These are phyloP conservation scores for Centropus bengalensis DNA, from an alignment of 2,113 vertebrate genomes.

Conservation along the genomic window DNA sequence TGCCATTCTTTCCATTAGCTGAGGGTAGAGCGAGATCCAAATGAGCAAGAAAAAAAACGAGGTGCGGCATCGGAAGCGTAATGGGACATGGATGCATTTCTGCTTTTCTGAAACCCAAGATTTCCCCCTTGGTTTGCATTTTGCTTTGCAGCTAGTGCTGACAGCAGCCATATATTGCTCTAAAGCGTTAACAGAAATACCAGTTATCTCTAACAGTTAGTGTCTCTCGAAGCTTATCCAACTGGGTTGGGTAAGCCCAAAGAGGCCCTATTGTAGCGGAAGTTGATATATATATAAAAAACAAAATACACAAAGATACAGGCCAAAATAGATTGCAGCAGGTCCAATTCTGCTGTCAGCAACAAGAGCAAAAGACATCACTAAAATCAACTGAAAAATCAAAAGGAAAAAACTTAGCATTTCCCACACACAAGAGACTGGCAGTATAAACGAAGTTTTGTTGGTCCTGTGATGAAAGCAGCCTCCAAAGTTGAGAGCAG, in stretches of 20 bases:
- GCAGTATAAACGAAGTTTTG: constrained; percentile 85
- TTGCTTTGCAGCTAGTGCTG: constrained; percentile 96
- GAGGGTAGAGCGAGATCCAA: constrained; percentile 11
- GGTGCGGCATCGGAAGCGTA: constrained; percentile 39
- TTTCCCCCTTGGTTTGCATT: constrained; percentile 88
- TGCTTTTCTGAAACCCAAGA: constrained; percentile 91
- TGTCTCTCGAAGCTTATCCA: constrained; percentile 92
- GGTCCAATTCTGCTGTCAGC: constrained; percentile 83
- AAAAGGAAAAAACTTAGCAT: constrained; percentile 70
- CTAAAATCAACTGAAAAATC: constrained; percentile 70
- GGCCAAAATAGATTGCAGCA: constrained; percentile 86
- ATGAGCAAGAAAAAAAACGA: constrained; percentile 46
- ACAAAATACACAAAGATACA: constrained; percentile 94
- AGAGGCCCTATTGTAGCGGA: constrained; percentile 86
- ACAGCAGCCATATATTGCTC: constrained; percentile 90
- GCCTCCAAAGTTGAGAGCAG: constrained; percentile 30
- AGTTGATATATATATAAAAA: constrained; percentile 65
- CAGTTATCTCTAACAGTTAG: constrained; percentile 84
- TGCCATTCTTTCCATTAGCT: constrained; percentile 62
- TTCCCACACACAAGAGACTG: constrained; percentile 78
- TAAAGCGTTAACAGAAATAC: constrained; percentile 85
- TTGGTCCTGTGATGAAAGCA: constrained; percentile 65
- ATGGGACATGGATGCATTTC: constrained; percentile 58
- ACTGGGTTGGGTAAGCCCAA: constrained; percentile 92
- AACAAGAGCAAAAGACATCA: constrained; percentile 82